Base-by-base conservation (phyloP, 1,140 invertebrate species). In the Diorhabda sublineata region DNA sequence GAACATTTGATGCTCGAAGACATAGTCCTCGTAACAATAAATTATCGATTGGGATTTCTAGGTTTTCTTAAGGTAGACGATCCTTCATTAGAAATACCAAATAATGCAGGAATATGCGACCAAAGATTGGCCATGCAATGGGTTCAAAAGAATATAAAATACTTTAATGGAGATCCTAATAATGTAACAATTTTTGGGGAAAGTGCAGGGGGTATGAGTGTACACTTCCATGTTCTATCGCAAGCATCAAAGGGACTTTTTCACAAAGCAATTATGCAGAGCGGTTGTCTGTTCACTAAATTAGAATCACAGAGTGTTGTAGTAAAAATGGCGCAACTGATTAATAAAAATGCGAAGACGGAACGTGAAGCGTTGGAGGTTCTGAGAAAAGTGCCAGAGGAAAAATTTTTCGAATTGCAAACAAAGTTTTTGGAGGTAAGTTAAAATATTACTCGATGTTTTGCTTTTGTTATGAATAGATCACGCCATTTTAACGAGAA, bases 101-200 rank as follows among this genome's bases (percentile, higher is more conserved):
- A 88, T 42, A 89, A 89, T 79, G 86, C 84, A 56, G 88, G 87
- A 3, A 77, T 90, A 8, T 87, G 86, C 75, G 88, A 90, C 77
- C 86, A 88, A 73, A 76, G 86, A 3, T 67, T 84, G 68, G 85
- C 82, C 0, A 75, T 90, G 5, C 78, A 84, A 71, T 90, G 87
- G 85, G 81, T 90, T 3, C 80, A 85, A 70, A 78, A 80, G 59
- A 85, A 86, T 71, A 87, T 87, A 45, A 59, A 64, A 41, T n/a
- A 62, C 57, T 87, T 88, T 73, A 75, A 81, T 69, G 87, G 86
- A 2, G 81, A 87, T 76, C 72, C 79, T 52, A 64, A 74, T 11
- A 80, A 80, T 64, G 75, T 80, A 42, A 80, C 79, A 11, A 69
- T 87, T 26, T 81, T 85, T 75, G 86, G 86, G 42, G 80, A 84